These are phyloP conservation scores for Apotomis turbidana DNA, from an alignment of 2,888 invertebrate genomes.

Conservation along the genomic window DNA sequence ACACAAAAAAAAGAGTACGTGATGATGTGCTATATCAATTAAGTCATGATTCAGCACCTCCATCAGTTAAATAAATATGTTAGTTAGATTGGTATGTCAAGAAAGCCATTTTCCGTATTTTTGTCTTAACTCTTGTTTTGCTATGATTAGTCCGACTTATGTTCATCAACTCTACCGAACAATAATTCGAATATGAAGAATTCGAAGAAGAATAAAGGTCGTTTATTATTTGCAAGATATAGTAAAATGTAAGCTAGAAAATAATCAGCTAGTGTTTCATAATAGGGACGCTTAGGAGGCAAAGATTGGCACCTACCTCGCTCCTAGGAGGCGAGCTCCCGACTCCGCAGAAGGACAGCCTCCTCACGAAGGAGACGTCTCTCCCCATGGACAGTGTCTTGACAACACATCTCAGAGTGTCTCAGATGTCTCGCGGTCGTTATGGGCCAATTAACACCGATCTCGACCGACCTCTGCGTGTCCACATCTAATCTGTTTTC, in stretches of 20 bases:
- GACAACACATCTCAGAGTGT: conserved; percentile 49
- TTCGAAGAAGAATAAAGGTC: no score
- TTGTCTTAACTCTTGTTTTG: no score
- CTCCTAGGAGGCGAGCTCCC: conserved; percentile 57
- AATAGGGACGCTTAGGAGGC: background rate
- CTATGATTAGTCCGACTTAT: no score
- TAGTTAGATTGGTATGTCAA: background rate
- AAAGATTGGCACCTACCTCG: conserved; percentile 55
- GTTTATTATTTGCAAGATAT: background rate
- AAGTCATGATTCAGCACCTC: background rate
- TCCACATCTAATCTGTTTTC: conserved; percentile 46
- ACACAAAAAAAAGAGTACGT: background rate
- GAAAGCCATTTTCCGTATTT: background rate
- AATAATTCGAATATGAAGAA: no score
- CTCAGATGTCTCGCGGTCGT: conserved; percentile 55
- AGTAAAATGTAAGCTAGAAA: background rate
- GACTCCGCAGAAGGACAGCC: conserved; percentile 64
- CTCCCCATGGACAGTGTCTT: conserved; percentile 62
- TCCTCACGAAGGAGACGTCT: conserved; percentile 64
- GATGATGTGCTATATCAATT: background rate
- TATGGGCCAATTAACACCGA: conserved; percentile 68
- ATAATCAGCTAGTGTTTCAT: background rate
- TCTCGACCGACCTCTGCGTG: conserved; percentile 63
- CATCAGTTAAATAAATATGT: background rate
- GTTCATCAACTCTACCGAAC: no score